These are phyloP conservation scores for Paedocypris sp. DNA, from an alignment of 2,113 vertebrate species.

Conservation along the genomic window DNA sequence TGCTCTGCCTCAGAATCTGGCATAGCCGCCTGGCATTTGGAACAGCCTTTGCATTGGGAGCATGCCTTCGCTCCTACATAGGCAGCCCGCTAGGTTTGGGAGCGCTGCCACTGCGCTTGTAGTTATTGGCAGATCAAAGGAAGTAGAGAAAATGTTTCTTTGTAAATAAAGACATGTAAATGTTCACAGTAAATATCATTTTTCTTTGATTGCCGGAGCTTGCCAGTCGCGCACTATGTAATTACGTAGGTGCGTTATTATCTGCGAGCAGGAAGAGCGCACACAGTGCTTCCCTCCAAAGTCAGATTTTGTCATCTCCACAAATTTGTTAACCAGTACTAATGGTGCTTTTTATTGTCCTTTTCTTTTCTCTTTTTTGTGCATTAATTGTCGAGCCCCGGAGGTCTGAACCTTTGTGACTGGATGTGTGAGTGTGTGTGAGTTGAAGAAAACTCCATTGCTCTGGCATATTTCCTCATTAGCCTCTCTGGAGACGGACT, in stretches of 20 bases:
- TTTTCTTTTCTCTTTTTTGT: background rate
- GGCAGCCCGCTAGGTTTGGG: background rate
- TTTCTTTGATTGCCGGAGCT: slow-evolving; percentile 1
- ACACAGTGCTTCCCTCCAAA: background rate
- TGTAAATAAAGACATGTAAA: background rate
- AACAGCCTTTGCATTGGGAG: background rate
- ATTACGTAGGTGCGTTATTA: slow-evolving; percentile 5
- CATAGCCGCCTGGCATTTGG: background rate
- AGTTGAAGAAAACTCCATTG: background rate
- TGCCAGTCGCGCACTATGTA: background rate
- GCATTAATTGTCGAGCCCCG: slow-evolving; percentile 27
- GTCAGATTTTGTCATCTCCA: slow-evolving; percentile 1
- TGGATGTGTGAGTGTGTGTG: slow-evolving; percentile 3
- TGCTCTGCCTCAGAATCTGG: background rate
- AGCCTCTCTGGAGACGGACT: slow-evolving; percentile 26
- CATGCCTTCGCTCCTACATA: background rate
- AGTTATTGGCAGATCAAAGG: background rate
- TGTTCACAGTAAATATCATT: background rate
- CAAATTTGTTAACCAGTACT: background rate
- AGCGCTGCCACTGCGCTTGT: background rate
- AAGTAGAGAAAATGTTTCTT: background rate
- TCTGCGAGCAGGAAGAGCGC: background rate
- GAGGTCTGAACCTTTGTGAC: slow-evolving; percentile 2
- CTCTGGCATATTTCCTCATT: slow-evolving; percentile 34
- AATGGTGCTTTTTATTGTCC: slow-evolving; percentile 11